Base-by-base conservation (phyloP, 2,888 invertebrate genomes). In the Conistra vaccinii region DNA sequence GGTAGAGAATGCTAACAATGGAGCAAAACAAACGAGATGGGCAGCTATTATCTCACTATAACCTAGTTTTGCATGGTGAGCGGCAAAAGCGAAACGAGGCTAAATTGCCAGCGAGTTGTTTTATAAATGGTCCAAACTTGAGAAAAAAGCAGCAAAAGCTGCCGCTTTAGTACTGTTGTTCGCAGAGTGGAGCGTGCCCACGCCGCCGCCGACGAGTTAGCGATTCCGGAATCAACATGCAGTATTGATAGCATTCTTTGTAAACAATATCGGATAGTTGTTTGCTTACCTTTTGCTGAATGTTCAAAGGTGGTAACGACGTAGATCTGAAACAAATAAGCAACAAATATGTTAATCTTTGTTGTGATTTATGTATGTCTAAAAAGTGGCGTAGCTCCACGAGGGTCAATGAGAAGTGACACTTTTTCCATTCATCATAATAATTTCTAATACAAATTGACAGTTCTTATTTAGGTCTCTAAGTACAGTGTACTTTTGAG, bases 11-110 rank as follows among this genome's bases (percentile, higher is more conserved):
- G 88, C 91, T 90, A 93, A 94, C 93, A 94, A 92, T 91, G 84
- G 86, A 90, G 88, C 89, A 90, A 92, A 92, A 92, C 90, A 90
- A 90, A 87, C 92, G 89, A 90, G 90, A 91, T 90, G 90, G 89
- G 88, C 89, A 88, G 88, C 89, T 91, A 92, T 93, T 94, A 94
- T 94, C 91, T 92, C 91, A 88, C 89, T 91, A 90, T 93, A 94
- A 93, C 93, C 93, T 89, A 94, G 93, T 94, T 94, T 85, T 88
- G 88, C 80, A 85, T 85, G 83, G 86, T 87, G 83, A 88, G 85
- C 86, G 88, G 88, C 87, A 90, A 90, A 91, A 91, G 87, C 87
- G 87, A 89, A 93, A 91, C 90, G 88, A 88, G 84, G 89, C 89
- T 91, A 90, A 92, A 93, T 90, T 90, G 88, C 88, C 87, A 81